These are phyloP conservation scores for Crioceris asparagi DNA, from an alignment of 2,888 invertebrate species.

Conservation along the genomic window DNA sequence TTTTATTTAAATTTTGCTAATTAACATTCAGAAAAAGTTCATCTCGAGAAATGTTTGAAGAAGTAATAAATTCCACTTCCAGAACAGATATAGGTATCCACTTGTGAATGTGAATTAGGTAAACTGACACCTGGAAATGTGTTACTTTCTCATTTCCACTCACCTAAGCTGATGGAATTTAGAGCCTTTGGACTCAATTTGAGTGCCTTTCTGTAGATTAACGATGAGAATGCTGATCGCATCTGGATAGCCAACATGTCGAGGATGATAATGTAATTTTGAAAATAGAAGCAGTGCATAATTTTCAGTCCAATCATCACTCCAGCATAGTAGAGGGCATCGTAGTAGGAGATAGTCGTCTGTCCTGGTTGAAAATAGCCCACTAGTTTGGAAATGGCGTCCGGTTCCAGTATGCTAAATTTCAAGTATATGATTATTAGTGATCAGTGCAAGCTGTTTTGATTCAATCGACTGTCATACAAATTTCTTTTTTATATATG, in stretches of 20 bases:
- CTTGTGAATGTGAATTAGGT: too few relatives aligned
- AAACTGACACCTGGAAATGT: too few relatives aligned
- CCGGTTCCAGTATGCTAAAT: conserved; percentile 55
- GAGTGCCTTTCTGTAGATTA: conserved; percentile 51
- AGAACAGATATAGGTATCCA: too few relatives aligned
- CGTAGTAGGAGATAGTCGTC: conserved; percentile 38
- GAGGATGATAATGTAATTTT: conserved; percentile 72
- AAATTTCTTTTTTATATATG: too few relatives aligned
- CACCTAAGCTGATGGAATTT: conserved; percentile 19
- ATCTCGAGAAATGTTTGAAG: too few relatives aligned
- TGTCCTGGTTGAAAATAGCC: conserved; percentile 50
- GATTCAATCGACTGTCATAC: too few relatives aligned
- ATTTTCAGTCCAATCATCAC: conserved; percentile 53
- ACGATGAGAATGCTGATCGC: conserved; percentile 66
- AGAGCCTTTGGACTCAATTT: conserved; percentile 20
- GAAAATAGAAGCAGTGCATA: conserved; percentile 52
- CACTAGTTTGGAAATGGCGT: conserved; percentile 57
- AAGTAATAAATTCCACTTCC: too few relatives aligned
- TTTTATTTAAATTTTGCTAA: too few relatives aligned
- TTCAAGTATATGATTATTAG: too few relatives aligned
- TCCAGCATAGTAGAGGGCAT: conserved; percentile 58
- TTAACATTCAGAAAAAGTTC: too few relatives aligned
- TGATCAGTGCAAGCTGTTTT: too few relatives aligned
- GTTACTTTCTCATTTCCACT: too few relatives aligned
- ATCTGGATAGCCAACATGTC: conserved; percentile 66